A percentile compares a stretch with the other conserved stretches of the same genome.
phyloP scores from a whole-genome alignment of 2,888 invertebrate genomes.

The Drosophila meridionalis region DNA sequence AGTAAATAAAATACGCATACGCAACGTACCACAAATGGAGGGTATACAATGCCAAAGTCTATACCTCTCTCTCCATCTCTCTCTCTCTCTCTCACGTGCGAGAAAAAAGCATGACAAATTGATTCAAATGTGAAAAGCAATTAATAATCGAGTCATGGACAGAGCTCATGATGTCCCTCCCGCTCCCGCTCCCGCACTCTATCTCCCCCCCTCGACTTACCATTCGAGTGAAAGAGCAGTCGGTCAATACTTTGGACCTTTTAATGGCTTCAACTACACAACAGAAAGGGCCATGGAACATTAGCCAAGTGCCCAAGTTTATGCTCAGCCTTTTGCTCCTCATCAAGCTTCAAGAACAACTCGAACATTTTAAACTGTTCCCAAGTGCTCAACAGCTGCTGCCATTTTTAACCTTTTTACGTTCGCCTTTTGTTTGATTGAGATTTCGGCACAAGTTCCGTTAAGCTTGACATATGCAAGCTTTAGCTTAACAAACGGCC shows the following conservation, averaged over 20 bases:
- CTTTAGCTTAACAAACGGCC: neutral
- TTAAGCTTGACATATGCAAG: conserved; percentile 1
- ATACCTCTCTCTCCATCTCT: neutral
- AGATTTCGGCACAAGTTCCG: conserved; percentile 28
- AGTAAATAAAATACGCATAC: conserved; percentile 72
- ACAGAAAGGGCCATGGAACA: conserved; percentile 41
- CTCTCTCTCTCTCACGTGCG: neutral
- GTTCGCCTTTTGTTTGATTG: conserved; percentile 16
- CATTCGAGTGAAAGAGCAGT: neutral
- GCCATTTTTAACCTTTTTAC: conserved; percentile 27
- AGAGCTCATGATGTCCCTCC: conserved; percentile 26
- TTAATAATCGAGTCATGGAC: conserved; percentile 72
- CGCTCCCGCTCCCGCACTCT: neutral
- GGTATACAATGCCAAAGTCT: neutral
- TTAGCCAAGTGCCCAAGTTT: conserved; percentile 45
- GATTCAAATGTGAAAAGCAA: conserved; percentile 63
- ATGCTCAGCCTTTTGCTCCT: conserved; percentile 5
- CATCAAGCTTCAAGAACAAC: conserved; percentile 11
- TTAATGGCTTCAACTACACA: conserved; percentile 21
- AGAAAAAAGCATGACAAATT: conserved; percentile 69
- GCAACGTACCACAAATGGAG: conserved; percentile 53
- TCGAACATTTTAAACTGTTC: conserved; percentile 10
- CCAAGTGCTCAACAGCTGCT: conserved; percentile 37
- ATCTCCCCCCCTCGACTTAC: neutral
- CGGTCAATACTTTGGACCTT: conserved; percentile 25